A percentile compares a stretch with the other conserved stretches of the same genome.
These are phyloP conservation scores for Trichopria drosophilae DNA, from an alignment of 2,888 invertebrate genomes.

Conservation along the genomic window DNA sequence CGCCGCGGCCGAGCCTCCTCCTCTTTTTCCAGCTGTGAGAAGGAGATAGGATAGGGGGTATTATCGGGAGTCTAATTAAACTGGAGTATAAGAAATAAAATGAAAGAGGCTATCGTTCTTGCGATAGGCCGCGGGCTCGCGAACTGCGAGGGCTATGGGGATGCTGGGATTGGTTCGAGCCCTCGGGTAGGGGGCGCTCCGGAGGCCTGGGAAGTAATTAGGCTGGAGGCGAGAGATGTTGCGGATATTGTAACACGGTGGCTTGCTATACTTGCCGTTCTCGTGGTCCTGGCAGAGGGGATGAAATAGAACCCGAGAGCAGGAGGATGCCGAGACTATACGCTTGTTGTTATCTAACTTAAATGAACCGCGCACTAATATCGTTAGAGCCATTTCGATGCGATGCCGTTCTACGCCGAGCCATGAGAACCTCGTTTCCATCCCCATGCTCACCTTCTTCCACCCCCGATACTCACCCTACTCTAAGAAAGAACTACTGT, in stretches of 20 bases:
- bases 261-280: constrained; percentile 33
- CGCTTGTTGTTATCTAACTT: constrained; percentile 55
- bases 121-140: constrained; percentile 39
- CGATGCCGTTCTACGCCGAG: constrained; percentile 30
- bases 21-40: too few relatives aligned
- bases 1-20: constrained; percentile 28
- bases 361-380: constrained; percentile 56
- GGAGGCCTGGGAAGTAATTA: constrained; percentile 53
- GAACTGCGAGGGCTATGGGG: constrained; percentile 31
- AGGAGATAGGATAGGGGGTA: constrained; percentile 47
- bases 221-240: constrained; percentile 53
- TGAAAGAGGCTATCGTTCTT: constrained; percentile 50
- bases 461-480: too few relatives aligned
- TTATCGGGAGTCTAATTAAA: constrained; percentile 56
- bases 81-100: constrained; percentile 54
- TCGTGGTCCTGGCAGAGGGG: too few relatives aligned
- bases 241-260: constrained; percentile 50
- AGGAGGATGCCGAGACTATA: constrained; percentile 29
- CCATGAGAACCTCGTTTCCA: too few relatives aligned
- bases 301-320: too few relatives aligned
- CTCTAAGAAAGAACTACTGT: too few relatives aligned
- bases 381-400: constrained; percentile 49
- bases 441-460: too few relatives aligned
- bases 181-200: constrained; percentile 36
- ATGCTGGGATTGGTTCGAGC: constrained; percentile 14